Evolutionary conservation across 1,140 invertebrate species (phyloP).

Genomic region (Pemphigus obesinymphae): DNA sequence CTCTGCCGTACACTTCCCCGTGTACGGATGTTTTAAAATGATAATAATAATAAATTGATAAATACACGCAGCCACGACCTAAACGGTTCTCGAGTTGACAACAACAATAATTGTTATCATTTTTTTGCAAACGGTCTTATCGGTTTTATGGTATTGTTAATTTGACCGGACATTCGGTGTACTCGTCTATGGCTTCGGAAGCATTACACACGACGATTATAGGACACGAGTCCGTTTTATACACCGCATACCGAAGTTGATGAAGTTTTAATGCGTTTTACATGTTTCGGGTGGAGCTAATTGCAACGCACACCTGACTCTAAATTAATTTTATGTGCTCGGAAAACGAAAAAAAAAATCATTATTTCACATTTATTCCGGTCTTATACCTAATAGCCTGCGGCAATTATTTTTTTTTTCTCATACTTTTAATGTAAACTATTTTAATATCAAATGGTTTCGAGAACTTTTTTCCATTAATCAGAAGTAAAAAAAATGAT

Average conservation of each 20-base stretch:
- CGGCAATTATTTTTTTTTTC: not conserved
- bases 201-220: too few species aligned
- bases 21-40: too few species aligned
- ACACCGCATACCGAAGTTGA: not conserved
- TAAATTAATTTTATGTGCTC: constrained; percentile 1
- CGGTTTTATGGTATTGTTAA: too few species aligned
- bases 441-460: not conserved
- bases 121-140: too few species aligned
- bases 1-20: too few species aligned
- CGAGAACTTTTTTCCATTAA: not conserved
- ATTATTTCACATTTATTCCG: not conserved
- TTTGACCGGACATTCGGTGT: too few species aligned
- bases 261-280: not conserved
- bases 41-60: too few species aligned
- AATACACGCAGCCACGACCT: too few species aligned
- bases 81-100: too few species aligned
- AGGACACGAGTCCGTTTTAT: not conserved
- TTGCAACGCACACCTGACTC: not conserved
- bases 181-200: too few species aligned
- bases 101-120: too few species aligned
- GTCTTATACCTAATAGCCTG: not conserved
- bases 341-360: not conserved
- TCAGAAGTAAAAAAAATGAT: too few species aligned
- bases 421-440: not conserved
- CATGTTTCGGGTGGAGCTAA: not conserved